phyloP scores from a whole-genome alignment of 2,888 invertebrate species.

The Mesoligia furuncula region DNA sequence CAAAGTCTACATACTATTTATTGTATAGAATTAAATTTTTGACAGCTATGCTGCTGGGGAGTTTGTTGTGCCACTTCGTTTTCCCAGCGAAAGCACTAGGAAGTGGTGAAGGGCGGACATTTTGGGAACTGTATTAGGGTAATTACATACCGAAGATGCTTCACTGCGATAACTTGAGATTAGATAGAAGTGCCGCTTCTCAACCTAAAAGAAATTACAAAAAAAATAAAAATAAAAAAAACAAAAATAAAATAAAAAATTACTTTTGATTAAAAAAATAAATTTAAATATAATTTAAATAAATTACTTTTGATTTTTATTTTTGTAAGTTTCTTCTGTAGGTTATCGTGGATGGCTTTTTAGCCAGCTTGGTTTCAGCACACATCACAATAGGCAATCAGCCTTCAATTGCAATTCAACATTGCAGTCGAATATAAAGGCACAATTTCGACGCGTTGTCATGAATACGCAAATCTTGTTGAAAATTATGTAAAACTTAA shows the following conservation, averaged over 20 bases:
- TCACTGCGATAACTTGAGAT: too few species aligned
- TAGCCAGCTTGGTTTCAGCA: background rate
- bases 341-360: background rate
- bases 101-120: background rate
- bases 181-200: too few species aligned
- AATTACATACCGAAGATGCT: too few species aligned
- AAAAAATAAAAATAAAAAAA: too few species aligned
- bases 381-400: slow-evolving; percentile 40
- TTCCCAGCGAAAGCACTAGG: background rate
- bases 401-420: background rate
- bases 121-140: background rate
- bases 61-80: background rate
- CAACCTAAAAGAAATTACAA: too few species aligned
- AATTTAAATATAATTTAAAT: too few species aligned
- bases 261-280: too few species aligned
- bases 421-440: slow-evolving; percentile 51
- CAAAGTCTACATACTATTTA: background rate
- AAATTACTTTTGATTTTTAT: background rate
- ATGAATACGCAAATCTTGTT: slow-evolving; percentile 77
- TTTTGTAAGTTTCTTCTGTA: background rate
- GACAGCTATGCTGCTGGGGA: background rate
- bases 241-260: too few species aligned
- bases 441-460: slow-evolving; percentile 55
- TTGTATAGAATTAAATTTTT: background rate
- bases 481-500: slow-evolving; percentile 79